Conservation (phyloP, 35 echinoderm and acorn worm genomes). For the Chiridota heheva region DNA sequence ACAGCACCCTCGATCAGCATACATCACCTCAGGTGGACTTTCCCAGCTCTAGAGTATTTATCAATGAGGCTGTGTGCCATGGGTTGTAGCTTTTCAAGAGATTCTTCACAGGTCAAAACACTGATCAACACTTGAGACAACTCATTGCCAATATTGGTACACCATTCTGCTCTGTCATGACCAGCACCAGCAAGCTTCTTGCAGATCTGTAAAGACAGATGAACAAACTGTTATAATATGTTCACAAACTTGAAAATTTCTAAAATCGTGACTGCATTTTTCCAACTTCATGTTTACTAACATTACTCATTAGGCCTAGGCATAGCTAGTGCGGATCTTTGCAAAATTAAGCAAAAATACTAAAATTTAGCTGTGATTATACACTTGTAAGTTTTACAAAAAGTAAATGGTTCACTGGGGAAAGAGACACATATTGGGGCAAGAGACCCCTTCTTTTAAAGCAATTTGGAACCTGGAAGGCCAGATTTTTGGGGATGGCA, state of each 20-base stretch:
- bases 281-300: no score
- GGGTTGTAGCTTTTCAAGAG: slow-evolving; percentile 19
- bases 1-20: slow-evolving; percentile 52
- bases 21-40: slow-evolving; percentile 38
- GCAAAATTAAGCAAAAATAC: no score
- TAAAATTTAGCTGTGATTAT: slow-evolving; percentile 46
- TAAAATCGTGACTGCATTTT: no score
- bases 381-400: slow-evolving; percentile 39
- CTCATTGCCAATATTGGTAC: slow-evolving; percentile 49
- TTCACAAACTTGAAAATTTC: not conserved
- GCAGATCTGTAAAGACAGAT: slow-evolving; percentile 33
- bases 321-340: no score
- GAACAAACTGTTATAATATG: not conserved
- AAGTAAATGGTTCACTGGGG: no score
- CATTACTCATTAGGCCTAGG: no score
- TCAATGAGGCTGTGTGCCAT: slow-evolving; percentile 33
- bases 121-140: slow-evolving; percentile 9
- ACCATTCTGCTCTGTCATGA: slow-evolving; percentile 43
- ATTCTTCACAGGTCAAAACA: slow-evolving; percentile 48
- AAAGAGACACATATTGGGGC: no score
- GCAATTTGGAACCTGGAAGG: no score
- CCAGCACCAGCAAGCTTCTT: slow-evolving; percentile 54
- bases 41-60: slow-evolving; percentile 21
- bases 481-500: no score
- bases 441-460: no score